Evolutionary conservation across 2,113 vertebrate species (phyloP), one percentile per base, ranked within the genome.

Genomic region (Aix galericulata): DNA sequence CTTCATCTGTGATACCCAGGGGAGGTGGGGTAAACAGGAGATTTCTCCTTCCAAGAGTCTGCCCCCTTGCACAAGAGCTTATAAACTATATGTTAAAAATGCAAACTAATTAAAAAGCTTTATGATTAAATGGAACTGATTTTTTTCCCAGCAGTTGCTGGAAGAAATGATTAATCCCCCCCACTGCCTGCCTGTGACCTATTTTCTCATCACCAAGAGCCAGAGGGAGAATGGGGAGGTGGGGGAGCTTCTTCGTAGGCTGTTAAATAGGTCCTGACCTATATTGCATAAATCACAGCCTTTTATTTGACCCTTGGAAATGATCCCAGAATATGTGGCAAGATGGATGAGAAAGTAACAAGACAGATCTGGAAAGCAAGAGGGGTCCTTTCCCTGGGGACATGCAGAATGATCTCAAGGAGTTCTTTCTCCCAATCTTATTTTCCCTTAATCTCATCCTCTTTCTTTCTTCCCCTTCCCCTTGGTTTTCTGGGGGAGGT

Each of bases 61-160:
- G 50, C 48, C 40, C 60, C 62, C 60, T 56, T 86, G 55, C 72
- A 72, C 82, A 40, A 46, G 68, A 82, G 73, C 83, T 91, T 93
- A 82, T 64, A 89, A 94, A 89, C 84, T 56, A 90, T 86, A 97
- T 92, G 82, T 62, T 90, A 76, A 83, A 92, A 96, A 92, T 82
- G 67, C 86, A 74, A 94, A 93, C 94, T 98, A 98, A 98, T 98
- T 98, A 98, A 97, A 97, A 96, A 97, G 84, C 94, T 94, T 96
- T 96, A 95, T 94, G 97, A 98, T 98, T 97, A 98, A 98, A 97
- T 96, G 97, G 97, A 97, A 96, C 91, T 73, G 77, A 94, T 96
- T 94, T 91, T 92, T 92, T 96, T 97, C 98, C 97, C 97, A 96
- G 93, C 97, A 97, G 96, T 96, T 92, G 17, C 88, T 59, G 48